Base-by-base conservation (phyloP, 2,797 vertebrate species). In the Acanthornis magna region DNA sequence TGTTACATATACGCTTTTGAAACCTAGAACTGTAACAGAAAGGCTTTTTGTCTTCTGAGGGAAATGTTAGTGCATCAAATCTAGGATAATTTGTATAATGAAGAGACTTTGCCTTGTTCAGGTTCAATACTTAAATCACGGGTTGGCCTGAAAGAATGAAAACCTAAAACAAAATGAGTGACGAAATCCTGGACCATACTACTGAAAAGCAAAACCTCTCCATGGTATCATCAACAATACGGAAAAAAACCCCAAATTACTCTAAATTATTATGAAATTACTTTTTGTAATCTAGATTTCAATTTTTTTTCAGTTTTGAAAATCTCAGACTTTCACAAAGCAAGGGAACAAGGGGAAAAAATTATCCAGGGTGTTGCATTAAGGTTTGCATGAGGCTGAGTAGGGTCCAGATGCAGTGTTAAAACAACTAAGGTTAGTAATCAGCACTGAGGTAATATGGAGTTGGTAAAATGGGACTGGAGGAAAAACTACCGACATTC, bases 211-310 rank as follows among this genome's bases (percentile, higher is more conserved):
- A 75, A 92, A 83, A 16, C 3, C 20, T 19, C 25, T 38, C 11
- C 32, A 38, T 0, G 34, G 12, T 22, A 36, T 42, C 15, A 54
- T 43, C 18, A 85, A 7, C 8, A 22, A 77, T 80, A 36, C 17
- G 10, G 2, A 5, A 23, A 11, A 10, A 4, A 8, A 4, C 8
- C 13, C 1, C 9, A 45, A 18, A 50, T 51, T 34, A 32, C 9
- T 72, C 47, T 61, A 65, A 83, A 62, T 54, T 61, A 47, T 38
- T 82, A 40, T 30, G 16, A 58, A 55, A 51, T 8, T 1, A 50
- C 2, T 10, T 75, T 62, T 25, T 67, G 65, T 90, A 70, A 79
- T 18, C 17, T 47, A n/a, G 15, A 15, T 51, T 61, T 85, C 3
- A 63, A n/a, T n/a, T 76, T 76, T 73, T 54, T 74, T 90, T 55